Evolutionary conservation across 2,797 vertebrate species (phyloP), one percentile per base, ranked within the genome.

Genomic region (Falco biarmicus): DNA sequence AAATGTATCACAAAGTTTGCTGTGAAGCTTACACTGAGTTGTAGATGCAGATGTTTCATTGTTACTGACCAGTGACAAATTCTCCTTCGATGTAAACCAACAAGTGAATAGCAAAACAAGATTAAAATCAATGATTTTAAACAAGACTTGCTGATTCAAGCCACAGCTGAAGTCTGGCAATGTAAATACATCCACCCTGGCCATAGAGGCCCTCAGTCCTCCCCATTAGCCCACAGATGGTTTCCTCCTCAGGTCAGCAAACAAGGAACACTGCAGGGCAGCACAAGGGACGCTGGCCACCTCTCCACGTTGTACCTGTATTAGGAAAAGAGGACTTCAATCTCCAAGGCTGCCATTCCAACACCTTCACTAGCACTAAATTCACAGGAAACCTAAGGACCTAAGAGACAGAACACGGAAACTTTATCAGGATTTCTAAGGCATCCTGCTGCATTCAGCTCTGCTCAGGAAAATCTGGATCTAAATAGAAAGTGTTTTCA

Each of bases 311-410:
- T 95, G 93, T 95, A 96, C 95, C 95, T 96, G 88, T 89, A 39
- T 74, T 89, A 91, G 84, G 93, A 75, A 96, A 95, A 96, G 88
- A 95, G 71, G 94, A 87, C 91, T 97, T 97, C 95, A 96, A 92
- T 90, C 94, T 96, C 95, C 96, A 94, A 94, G 93, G 88, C 73
- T 96, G 96, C 93, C 94, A 95, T 93, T 96, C 94, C 95, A 95
- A 77, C 86, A 96, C 92, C 95, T 97, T 51, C 90, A 95, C 96
- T 96, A 97, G 95, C 92, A 95, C 95, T 97, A 95, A 94, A 95
- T 95, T 95, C 96, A 95, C 93, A 93, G 95, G 96, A 96, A 94
- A 86, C 93, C 93, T 95, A 96, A 95, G 75, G 91, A 96, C 94
- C 70, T 53, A 64, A 93, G 93, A 96, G 84, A 97, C 93, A 96